Evolutionary conservation across 2,113 vertebrate species (phyloP).

Genomic region (Chelonoidis abingdonii): DNA sequence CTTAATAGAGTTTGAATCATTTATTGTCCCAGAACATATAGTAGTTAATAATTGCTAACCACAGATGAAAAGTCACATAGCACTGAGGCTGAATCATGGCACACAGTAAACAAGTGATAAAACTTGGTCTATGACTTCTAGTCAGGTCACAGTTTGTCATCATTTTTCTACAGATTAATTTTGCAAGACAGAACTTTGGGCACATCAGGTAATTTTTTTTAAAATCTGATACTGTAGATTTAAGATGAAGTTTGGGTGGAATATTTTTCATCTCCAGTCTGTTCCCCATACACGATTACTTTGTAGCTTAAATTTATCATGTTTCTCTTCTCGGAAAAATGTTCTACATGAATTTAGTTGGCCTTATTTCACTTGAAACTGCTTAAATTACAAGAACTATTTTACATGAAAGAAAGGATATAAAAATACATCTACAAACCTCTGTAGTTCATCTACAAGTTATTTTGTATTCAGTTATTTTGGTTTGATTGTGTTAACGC

Average conservation of each 20-base stretch:
- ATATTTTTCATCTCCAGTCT: background rate
- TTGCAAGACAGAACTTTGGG: background rate
- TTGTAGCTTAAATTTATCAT: background rate
- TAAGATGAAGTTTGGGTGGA: background rate
- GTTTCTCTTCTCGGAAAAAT: background rate
- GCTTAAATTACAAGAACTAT: background rate
- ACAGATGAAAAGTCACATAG: background rate
- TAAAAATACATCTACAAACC: background rate
- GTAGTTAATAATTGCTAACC: background rate
- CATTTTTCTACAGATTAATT: background rate
- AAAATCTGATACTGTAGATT: background rate
- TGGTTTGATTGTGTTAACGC: background rate
- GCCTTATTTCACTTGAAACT: background rate
- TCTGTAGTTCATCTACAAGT: background rate
- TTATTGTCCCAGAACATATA: background rate
- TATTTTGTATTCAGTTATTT: background rate
- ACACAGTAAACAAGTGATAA: background rate
- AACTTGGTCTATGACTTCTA: background rate
- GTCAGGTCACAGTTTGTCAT: background rate
- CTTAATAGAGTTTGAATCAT: background rate
- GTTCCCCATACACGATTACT: background rate
- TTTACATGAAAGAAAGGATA: background rate
- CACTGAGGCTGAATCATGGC: background rate
- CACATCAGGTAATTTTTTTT: background rate
- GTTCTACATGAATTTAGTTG: background rate